Evolutionary conservation across 2,888 invertebrate genomes (phyloP).

Genomic region (Parelbella ahira): DNA sequence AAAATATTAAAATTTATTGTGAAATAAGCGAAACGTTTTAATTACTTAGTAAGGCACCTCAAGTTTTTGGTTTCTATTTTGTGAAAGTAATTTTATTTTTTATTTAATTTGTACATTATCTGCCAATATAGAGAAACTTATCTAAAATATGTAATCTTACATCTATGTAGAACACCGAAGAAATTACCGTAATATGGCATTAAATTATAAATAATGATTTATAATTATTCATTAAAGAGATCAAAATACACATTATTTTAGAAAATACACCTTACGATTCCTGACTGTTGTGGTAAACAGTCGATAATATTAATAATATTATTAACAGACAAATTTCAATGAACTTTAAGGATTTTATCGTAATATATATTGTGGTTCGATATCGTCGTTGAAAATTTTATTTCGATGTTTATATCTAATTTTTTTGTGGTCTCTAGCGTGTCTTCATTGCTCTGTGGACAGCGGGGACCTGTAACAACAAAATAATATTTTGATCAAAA

Average conservation of each 20-base stretch:
- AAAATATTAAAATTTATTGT: conserved; percentile 19
- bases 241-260: conserved; percentile 54
- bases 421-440: conserved; percentile 39
- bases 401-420: conserved; percentile 33
- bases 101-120: conserved; percentile 20
- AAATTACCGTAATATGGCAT: conserved; percentile 77
- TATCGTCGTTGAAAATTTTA: conserved; percentile 8
- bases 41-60: conserved; percentile 64
- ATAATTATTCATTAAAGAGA: conserved; percentile 72
- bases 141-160: conserved; percentile 31
- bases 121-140: conserved; percentile 27
- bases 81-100: conserved; percentile 28
- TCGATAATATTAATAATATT: conserved; percentile 22
- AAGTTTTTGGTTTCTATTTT: conserved; percentile 60
- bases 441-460: conserved; percentile 38
- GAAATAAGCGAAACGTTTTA: conserved; percentile 25
- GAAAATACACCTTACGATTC: conserved; percentile 27
- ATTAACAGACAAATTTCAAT: conserved; percentile 18
- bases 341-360: conserved; percentile 20
- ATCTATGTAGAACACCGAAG: conserved; percentile 46
- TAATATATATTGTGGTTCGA: conserved; percentile 18
- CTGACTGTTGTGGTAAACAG: conserved; percentile 21
- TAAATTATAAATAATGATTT: conserved; percentile 69
- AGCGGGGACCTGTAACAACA: conserved; percentile 47
- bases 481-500: no score